These are phyloP conservation scores for Ariolimax columbianus DNA, from an alignment of 2,888 invertebrate species.

Conservation along the genomic window DNA sequence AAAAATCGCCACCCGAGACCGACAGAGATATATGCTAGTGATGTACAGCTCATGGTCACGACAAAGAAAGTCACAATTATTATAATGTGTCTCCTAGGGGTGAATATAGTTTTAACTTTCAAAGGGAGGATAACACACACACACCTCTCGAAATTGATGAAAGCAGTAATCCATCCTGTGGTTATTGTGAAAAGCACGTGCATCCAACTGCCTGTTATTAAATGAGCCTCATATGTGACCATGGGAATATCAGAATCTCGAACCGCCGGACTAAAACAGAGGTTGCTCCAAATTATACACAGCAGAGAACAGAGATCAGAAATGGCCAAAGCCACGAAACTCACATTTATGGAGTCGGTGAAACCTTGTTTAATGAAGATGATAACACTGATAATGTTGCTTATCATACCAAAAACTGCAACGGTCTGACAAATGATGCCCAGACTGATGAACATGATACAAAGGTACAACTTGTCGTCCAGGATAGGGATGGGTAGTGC, in stretches of 20 bases:
- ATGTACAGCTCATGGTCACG: neutral
- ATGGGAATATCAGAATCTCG: neutral
- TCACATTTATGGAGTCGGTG: constrained; percentile 26
- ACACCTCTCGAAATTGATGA: constrained; percentile 18
- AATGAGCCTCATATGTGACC: neutral
- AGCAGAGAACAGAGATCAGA: constrained; percentile 18
- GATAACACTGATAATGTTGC: neutral
- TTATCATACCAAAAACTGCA: neutral
- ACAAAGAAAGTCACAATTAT: neutral
- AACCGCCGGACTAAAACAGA: neutral
- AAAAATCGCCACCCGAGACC: constrained; percentile 13
- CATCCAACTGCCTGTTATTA: constrained; percentile 28
- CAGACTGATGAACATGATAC: constrained; percentile 12
- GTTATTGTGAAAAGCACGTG: constrained; percentile 9
- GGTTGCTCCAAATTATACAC: constrained; percentile 14
- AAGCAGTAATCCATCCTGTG: constrained; percentile 24
- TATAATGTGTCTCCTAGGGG: neutral
- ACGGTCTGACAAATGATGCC: constrained; percentile 23
- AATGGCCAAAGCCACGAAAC: neutral
- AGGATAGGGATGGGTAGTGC: neutral
- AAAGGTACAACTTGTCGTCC: neutral
- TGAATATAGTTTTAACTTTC: constrained; percentile 27
- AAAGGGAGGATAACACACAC: constrained; percentile 23
- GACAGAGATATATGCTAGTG: neutral
- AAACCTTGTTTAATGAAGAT: constrained; percentile 26